Evolutionary conservation across 2,888 invertebrate genomes (phyloP).

Genomic region (Ecliptopera silaceata): DNA sequence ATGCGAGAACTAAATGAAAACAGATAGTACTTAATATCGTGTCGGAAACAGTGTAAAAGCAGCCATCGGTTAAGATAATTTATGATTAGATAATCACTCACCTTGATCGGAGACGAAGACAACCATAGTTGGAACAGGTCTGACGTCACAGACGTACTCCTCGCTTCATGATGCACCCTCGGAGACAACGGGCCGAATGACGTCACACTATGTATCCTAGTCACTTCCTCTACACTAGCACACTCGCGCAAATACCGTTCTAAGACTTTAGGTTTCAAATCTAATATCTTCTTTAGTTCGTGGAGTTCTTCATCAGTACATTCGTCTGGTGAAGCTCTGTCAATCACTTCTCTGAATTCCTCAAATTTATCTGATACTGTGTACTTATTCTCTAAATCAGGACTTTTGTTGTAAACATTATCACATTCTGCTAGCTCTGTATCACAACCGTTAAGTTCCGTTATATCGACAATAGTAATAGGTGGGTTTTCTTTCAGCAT

Average conservation of each 20-base stretch:
- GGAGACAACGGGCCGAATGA: slow-evolving; percentile 78
- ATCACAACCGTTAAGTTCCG: slow-evolving; percentile 79
- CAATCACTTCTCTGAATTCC: slow-evolving; percentile 69
- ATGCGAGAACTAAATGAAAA: no score
- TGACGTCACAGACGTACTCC: slow-evolving; percentile 90
- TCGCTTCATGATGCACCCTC: slow-evolving; percentile 76
- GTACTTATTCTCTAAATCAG: slow-evolving; percentile 71
- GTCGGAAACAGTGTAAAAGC: no score
- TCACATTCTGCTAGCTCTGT: slow-evolving; percentile 63
- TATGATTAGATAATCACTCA: slow-evolving; percentile 56
- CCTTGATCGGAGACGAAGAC: slow-evolving; percentile 89
- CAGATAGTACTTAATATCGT: no score
- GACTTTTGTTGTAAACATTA: slow-evolving; percentile 61
- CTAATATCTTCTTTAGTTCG: slow-evolving; percentile 67
- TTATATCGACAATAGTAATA: slow-evolving; percentile 74
- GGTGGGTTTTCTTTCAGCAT: slow-evolving; percentile 78
- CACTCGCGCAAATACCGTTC: slow-evolving; percentile 91
- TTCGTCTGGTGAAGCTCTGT: slow-evolving; percentile 68
- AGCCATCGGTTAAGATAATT: no score
- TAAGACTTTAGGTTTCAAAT: slow-evolving; percentile 85
- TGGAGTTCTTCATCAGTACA: slow-evolving; percentile 71
- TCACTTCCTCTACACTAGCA: slow-evolving; percentile 86
- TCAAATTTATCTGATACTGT: slow-evolving; percentile 66
- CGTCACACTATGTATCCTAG: slow-evolving; percentile 83
- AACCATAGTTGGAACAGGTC: slow-evolving; percentile 94